These are phyloP conservation scores for Belgica antarctica DNA, from an alignment of 2,888 invertebrate species.

Conservation along the genomic window DNA sequence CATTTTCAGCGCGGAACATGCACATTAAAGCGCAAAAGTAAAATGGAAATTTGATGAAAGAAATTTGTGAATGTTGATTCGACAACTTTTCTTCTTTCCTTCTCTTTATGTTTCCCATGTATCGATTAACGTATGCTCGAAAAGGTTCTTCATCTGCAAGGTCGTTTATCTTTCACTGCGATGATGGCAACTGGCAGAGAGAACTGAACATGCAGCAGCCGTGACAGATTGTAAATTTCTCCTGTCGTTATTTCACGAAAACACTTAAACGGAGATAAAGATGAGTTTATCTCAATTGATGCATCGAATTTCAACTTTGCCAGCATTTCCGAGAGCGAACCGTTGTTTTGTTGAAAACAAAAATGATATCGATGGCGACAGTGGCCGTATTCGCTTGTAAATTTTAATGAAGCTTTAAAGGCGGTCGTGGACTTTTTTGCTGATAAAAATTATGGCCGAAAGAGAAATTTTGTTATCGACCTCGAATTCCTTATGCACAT, in stretches of 20 bases:
- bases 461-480: constrained; percentile 19
- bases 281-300: not conserved
- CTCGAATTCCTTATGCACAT: no score
- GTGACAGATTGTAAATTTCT: constrained; percentile 24
- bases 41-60: constrained; percentile 34
- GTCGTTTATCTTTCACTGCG: constrained; percentile 26
- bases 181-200: constrained; percentile 13
- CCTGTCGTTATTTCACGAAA: not conserved
- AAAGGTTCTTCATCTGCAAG: constrained; percentile 15
- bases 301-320: constrained; percentile 9
- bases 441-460: constrained; percentile 19
- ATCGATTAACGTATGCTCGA: constrained; percentile 5
- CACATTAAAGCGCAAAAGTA: constrained; percentile 12
- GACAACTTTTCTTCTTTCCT: not conserved
- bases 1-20: not conserved
- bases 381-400: constrained; percentile 6
- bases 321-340: not conserved
- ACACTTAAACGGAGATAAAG: not conserved
- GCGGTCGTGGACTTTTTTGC: not conserved
- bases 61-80: constrained; percentile 24
- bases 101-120: not conserved
- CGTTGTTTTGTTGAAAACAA: not conserved
- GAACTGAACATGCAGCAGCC: not conserved
- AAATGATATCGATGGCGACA: not conserved
- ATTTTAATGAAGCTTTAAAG: constrained; percentile 23